These are phyloP conservation scores for Lasioglossum vierecki DNA, from an alignment of 2,888 invertebrate genomes.

Conservation along the genomic window DNA sequence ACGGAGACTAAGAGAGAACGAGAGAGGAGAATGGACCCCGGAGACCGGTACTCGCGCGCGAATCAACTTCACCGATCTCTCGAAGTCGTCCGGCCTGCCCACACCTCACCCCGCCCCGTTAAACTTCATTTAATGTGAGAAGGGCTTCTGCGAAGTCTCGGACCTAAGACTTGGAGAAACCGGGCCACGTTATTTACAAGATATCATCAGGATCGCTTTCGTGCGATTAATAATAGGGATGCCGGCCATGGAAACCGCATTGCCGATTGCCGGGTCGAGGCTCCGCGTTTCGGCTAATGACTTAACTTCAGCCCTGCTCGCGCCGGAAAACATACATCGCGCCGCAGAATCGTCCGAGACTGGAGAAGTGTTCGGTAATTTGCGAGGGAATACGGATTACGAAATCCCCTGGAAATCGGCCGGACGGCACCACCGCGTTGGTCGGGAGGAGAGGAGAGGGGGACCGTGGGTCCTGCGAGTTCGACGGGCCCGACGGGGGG, in stretches of 20 bases:
- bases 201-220: conserved; percentile 6
- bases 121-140: conserved; percentile 6
- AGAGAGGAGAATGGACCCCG: not conserved
- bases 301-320: not conserved
- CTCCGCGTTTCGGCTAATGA: conserved; percentile 15
- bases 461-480: conserved; percentile 39
- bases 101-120: not conserved
- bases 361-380: conserved; percentile 35
- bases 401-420: conserved; percentile 34
- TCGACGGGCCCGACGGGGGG: conserved; percentile 69
- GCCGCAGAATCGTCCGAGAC: conserved; percentile 5
- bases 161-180: not conserved
- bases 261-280: not conserved
- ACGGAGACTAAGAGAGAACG: not conserved
- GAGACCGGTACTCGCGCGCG: not conserved
- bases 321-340: conserved; percentile 1
- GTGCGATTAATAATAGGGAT: conserved; percentile 28
- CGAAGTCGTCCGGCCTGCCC: not conserved
- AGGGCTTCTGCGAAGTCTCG: not conserved
- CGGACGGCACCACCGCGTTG: not conserved
- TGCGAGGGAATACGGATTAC: conserved; percentile 44
- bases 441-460: not conserved
- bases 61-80: conserved; percentile 1
- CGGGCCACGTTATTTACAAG: not conserved
- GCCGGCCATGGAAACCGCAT: not conserved